Evolutionary conservation across 1,140 invertebrate genomes (phyloP), one percentile per base, ranked within the genome.

Genomic region (Odontomachus brunneus): DNA sequence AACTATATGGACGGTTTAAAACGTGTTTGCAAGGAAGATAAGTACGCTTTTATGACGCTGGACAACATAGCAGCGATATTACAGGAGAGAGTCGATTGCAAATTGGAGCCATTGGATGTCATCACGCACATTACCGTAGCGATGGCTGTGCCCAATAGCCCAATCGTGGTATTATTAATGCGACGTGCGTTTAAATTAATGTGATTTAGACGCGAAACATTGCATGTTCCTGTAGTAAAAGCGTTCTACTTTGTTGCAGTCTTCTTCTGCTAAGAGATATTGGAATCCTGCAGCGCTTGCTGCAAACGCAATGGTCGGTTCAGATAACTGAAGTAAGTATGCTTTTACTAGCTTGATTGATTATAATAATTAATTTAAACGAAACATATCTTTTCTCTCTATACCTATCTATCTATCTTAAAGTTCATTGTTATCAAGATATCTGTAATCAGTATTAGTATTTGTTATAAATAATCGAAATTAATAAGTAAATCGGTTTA

Each of bases 31-130:
- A 81, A 38, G 0, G 86, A 92, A 22, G 62, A 91, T 0, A 93
- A 92, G 29, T 94, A 93, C 63, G 92, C 93, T 2, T 94, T 94
- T 67, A 92, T 94, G 91, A 88, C 89, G 0, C 44, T 91, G 14
- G 94, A 94, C 29, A 92, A 90, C 29, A 92, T 93, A 81, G 92
- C 91, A 5, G 72, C 89, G 0, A 88, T 93, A 62, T 67, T 94
- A 2, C 88, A 90, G 49, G 84, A 89, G 0, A 90, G 84, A 60
- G 62, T 94, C 2, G 84, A 90, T 51, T 94, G 94, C 73, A 89
- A 81, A 1, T 69, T 94, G 9, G 92, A 93, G 65, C 90, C 92
- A 26, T 65, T 94, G 17, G 92, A 94, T 74, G 82, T 85, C 0
- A 93, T 94, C 38, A 91, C 91, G 84, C 93, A 94, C 67, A 86